phyloP scores from a whole-genome alignment of 1,140 invertebrate species.

The Daktulosphaira vitifoliae region DNA sequence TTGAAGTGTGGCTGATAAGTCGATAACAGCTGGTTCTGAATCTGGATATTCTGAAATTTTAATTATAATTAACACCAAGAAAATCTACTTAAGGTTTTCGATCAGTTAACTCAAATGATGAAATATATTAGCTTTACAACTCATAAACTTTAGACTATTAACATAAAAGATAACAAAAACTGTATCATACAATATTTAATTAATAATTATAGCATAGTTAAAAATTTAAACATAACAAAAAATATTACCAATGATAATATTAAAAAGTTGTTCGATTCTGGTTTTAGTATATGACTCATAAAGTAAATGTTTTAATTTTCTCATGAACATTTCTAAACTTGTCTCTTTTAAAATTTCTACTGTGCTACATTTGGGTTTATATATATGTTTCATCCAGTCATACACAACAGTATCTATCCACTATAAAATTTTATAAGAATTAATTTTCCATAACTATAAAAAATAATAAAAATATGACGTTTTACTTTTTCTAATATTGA shows the following conservation, averaged over 20 bases:
- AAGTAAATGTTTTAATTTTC: conserved; percentile 73
- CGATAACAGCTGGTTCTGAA: conserved; percentile 83
- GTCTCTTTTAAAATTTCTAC: not conserved
- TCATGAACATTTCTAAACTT: conserved; percentile 51
- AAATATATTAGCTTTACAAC: no score
- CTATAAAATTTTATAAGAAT: conserved; percentile 43
- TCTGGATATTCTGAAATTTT: conserved; percentile 82
- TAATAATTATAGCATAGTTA: no score
- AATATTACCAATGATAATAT: conserved; percentile 88
- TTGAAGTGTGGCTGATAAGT: conserved; percentile 75
- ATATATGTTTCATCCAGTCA: conserved; percentile 72
- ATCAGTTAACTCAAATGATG: not conserved
- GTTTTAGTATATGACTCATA: conserved; percentile 81
- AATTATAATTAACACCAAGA: no score
- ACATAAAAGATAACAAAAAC: not conserved
- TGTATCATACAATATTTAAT: no score
- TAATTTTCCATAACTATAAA: not conserved
- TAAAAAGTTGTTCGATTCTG: conserved; percentile 86
- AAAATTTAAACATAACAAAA: no score
- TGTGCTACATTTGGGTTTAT: conserved; percentile 41
- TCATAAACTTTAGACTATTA: not conserved
- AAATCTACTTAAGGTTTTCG: not conserved
- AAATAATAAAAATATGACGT: no score
- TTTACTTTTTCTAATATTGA: conserved; percentile 10
- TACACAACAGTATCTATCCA: conserved; percentile 77